Percentiles rank a stretch among this genome's conserved stretches.
phyloP scores from a whole-genome alignment of 2,888 invertebrate species.

The Drosophila tripunctata region DNA sequence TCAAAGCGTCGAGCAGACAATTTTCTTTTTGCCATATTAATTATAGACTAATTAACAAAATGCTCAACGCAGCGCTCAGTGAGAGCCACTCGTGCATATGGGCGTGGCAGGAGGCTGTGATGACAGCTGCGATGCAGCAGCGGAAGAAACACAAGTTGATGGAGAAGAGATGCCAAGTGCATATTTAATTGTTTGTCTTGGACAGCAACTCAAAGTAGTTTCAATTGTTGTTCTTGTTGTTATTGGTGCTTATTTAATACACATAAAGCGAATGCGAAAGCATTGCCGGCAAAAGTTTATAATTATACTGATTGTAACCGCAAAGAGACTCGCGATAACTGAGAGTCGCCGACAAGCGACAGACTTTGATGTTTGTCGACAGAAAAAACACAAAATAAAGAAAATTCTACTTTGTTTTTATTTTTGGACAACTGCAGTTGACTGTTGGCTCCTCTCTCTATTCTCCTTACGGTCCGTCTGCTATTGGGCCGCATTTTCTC shows the following conservation, averaged over 20 bases:
- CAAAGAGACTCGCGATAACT: conserved; percentile 33
- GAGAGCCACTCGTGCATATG: conserved; percentile 68
- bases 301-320: conserved; percentile 80
- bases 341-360: conserved; percentile 30
- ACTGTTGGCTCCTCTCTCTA: too few relatives aligned
- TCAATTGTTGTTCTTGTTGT: conserved; percentile 3
- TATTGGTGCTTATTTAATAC: conserved; percentile 42
- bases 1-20: conserved; percentile 32
- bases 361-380: conserved; percentile 50
- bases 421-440: conserved; percentile 15
- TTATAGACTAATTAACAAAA: conserved; percentile 76
- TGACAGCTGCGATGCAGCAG: conserved; percentile 37
- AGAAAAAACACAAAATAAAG: neutral
- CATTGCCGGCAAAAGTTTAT: conserved; percentile 72
- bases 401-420: conserved; percentile 22
- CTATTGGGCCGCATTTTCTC: conserved; percentile 48
- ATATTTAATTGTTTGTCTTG: conserved; percentile 67
- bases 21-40: conserved; percentile 51
- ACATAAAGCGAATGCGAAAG: conserved; percentile 61
- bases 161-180: conserved; percentile 51
- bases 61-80: conserved; percentile 45
- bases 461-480: conserved; percentile 7
- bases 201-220: conserved; percentile 51
- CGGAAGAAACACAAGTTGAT: neutral
- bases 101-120: conserved; percentile 40